A percentile compares a stretch with the other conserved stretches of the same genome.
Conservation (phyloP, 2,797 vertebrate species). For the Darevskia mixta region DNA sequence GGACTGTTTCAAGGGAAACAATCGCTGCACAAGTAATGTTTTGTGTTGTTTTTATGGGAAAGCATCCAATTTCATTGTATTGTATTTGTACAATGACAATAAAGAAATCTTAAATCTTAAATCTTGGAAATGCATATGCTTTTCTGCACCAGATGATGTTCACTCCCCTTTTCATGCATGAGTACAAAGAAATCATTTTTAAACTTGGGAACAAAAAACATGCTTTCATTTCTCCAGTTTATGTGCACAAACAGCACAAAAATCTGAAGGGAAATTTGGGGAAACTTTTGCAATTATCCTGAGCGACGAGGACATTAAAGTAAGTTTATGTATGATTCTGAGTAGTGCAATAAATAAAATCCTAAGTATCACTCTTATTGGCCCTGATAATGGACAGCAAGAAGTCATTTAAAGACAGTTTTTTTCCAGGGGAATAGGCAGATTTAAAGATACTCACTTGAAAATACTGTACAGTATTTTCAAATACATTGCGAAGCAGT, state of each 20-base stretch:
- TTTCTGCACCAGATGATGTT: constrained; percentile 70
- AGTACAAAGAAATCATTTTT: constrained; percentile 22
- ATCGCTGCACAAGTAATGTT: too few relatives aligned
- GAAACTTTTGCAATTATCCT: neutral
- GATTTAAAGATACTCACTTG: too few relatives aligned
- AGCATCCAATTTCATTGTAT: too few relatives aligned
- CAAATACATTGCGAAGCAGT: constrained; percentile 26
- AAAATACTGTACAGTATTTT: constrained; percentile 4
- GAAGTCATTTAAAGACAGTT: constrained; percentile 12
- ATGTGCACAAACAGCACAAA: neutral
- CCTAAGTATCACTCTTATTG: too few relatives aligned
- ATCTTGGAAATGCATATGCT: neutral
- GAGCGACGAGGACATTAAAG: neutral
- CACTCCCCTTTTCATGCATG: constrained; percentile 46
- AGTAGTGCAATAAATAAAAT: too few relatives aligned
- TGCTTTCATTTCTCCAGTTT: neutral
- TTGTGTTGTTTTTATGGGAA: too few relatives aligned
- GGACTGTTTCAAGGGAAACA: too few relatives aligned
- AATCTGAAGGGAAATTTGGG: neutral
- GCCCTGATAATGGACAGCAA: too few relatives aligned
- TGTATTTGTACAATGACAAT: too few relatives aligned
- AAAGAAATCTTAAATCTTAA: too few relatives aligned
- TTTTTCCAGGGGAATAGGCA: neutral
- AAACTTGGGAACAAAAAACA: neutral
- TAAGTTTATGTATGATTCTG: too few relatives aligned